These are phyloP conservation scores for Poecilia latipinna DNA, from an alignment of 2,113 vertebrate genomes.

Conservation along the genomic window DNA sequence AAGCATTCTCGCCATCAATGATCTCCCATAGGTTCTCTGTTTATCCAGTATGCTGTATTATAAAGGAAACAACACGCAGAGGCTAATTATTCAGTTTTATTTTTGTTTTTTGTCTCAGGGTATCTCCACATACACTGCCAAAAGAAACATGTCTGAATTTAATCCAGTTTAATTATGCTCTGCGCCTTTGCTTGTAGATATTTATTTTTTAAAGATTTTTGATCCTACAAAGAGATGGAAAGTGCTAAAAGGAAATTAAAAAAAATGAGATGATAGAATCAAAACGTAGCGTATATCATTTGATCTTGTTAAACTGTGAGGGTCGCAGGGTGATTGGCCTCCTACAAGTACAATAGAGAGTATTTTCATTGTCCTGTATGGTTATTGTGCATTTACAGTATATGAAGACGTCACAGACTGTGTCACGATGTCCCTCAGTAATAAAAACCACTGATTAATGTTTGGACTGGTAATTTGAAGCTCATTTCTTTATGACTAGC, in stretches of 20 bases:
- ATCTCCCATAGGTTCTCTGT: constrained; percentile 19
- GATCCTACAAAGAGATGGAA: constrained; percentile 1
- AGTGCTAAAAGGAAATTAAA: background rate
- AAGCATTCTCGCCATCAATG: constrained; percentile 21
- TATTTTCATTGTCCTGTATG: constrained; percentile 43
- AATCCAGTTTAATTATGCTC: constrained; percentile 16
- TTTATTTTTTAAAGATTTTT: constrained; percentile 44
- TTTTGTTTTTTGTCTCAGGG: constrained; percentile 62
- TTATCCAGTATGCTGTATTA: constrained; percentile 17
- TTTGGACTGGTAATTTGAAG: constrained; percentile 41
- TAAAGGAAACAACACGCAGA: constrained; percentile 21
- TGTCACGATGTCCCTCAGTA: constrained; percentile 46
- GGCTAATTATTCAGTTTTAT: constrained; percentile 11
- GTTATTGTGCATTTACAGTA: constrained; percentile 48
- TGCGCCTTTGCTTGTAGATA: constrained; percentile 48
- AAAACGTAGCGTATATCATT: constrained; percentile 12
- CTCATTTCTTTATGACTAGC: constrained; percentile 16
- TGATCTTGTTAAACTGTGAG: constrained; percentile 19
- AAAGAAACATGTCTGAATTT: background rate
- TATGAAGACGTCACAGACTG: constrained; percentile 39
- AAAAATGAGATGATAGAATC: background rate
- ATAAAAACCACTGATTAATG: constrained; percentile 64
- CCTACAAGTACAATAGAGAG: constrained; percentile 39
- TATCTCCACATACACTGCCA: constrained; percentile 49
- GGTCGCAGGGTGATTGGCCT: constrained; percentile 40